Percentiles rank a stretch among this genome's conserved stretches.
Evolutionary conservation across 2,797 vertebrate species (phyloP).

Genomic region (Pampus argenteus): DNA sequence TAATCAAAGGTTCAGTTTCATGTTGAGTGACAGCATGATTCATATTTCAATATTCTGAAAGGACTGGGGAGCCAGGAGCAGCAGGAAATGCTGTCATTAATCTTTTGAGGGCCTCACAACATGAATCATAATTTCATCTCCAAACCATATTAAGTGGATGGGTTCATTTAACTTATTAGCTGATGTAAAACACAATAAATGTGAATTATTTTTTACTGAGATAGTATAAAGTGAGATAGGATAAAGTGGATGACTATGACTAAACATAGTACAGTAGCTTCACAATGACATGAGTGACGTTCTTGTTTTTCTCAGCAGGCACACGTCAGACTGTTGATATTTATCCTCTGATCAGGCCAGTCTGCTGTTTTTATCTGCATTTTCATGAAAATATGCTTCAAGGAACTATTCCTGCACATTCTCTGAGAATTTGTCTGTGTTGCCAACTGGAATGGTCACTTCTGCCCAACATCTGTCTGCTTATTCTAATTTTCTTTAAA

Average conservation of each 20-base stretch:
- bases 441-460: too few species aligned
- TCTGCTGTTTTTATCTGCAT: too few species aligned
- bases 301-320: too few species aligned
- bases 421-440: too few species aligned
- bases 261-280: neutral
- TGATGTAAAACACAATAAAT: slow-evolving; percentile 12
- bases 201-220: neutral
- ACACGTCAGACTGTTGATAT: too few species aligned
- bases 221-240: too few species aligned
- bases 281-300: neutral
- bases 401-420: too few species aligned
- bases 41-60: slow-evolving; percentile 17
- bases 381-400: too few species aligned
- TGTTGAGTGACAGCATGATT: slow-evolving; percentile 6
- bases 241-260: neutral
- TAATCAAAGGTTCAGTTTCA: slow-evolving; percentile 20
- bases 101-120: slow-evolving; percentile 11
- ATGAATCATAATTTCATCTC: slow-evolving; percentile 6
- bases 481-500: too few species aligned
- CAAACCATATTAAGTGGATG: neutral
- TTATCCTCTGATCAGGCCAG: too few species aligned
- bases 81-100: neutral
- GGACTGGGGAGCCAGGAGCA: slow-evolving; percentile 23
- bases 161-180: slow-evolving; percentile 2
- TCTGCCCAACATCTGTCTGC: too few species aligned